A percentile compares a stretch with the other conserved stretches of the same genome.
Conservation (phyloP, 92 coral and sea anemone genomes). For the Micromussa lordhowensis region DNA sequence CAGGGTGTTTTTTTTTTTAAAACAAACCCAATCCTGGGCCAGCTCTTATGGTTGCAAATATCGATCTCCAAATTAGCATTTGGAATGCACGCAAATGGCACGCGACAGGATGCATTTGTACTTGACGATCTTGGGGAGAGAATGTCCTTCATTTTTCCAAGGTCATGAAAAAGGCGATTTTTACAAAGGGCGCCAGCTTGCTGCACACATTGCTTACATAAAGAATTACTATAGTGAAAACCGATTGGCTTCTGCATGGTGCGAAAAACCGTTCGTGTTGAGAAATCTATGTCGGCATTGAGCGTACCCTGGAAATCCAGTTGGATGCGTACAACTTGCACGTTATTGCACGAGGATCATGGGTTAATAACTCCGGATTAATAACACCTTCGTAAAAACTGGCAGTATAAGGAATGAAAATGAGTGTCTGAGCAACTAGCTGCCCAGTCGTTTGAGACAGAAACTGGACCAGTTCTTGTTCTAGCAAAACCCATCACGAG, state of each 20-base stretch:
- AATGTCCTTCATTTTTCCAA: background rate
- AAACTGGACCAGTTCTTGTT: too few relatives aligned
- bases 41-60: background rate
- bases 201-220: background rate
- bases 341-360: background rate
- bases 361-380: background rate
- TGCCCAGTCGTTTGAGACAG: too few relatives aligned
- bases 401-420: background rate
- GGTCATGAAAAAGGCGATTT: background rate
- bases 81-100: background rate
- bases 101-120: background rate
- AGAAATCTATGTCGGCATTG: too few relatives aligned
- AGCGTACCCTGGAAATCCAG: too few relatives aligned
- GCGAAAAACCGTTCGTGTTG: background rate
- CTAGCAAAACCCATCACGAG: background rate
- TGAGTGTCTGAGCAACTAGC: background rate
- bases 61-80: background rate
- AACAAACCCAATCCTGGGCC: too few relatives aligned
- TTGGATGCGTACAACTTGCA: background rate
- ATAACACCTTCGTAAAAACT: background rate
- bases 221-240: background rate
- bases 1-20: too few relatives aligned
- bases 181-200: background rate
- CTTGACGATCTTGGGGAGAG: background rate
- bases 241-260: background rate